Conservation (phyloP, 2,888 invertebrate genomes). For the Leucophora obtusa region DNA sequence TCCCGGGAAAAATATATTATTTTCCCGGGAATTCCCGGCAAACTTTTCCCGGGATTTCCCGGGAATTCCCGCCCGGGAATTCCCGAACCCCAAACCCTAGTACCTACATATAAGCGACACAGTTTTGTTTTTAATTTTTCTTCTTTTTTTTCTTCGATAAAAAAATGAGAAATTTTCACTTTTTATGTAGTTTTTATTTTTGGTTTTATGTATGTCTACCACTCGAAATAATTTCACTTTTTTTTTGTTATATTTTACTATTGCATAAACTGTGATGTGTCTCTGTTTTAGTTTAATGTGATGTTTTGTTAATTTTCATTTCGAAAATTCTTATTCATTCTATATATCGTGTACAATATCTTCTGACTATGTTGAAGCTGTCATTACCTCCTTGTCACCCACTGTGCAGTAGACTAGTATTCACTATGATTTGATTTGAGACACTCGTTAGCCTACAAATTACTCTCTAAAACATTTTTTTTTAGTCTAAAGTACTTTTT, state of each 20-base stretch:
- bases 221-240: slow-evolving; percentile 56
- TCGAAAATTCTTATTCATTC: not conserved
- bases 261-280: slow-evolving; percentile 26
- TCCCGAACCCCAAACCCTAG: too few species aligned
- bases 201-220: slow-evolving; percentile 25
- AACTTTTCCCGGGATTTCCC: too few species aligned
- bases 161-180: slow-evolving; percentile 42
- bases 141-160: not conserved
- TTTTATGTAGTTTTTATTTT: slow-evolving; percentile 18
- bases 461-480: slow-evolving; percentile 32
- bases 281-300: not conserved
- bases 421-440: slow-evolving; percentile 26
- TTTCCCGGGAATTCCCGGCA: too few species aligned
- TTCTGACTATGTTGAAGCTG: slow-evolving; percentile 46
- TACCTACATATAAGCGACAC: slow-evolving; percentile 27
- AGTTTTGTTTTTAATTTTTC: slow-evolving; percentile 27
- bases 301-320: not conserved
- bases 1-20: too few species aligned
- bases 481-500: slow-evolving; percentile 23
- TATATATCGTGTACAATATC: not conserved
- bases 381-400: slow-evolving; percentile 61
- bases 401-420: slow-evolving; percentile 42
- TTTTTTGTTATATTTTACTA: slow-evolving; percentile 2
- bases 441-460: slow-evolving; percentile 59
- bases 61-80: too few species aligned